phyloP scores from a whole-genome alignment of 1,140 invertebrate species.

The Campoletis sonorensis region DNA sequence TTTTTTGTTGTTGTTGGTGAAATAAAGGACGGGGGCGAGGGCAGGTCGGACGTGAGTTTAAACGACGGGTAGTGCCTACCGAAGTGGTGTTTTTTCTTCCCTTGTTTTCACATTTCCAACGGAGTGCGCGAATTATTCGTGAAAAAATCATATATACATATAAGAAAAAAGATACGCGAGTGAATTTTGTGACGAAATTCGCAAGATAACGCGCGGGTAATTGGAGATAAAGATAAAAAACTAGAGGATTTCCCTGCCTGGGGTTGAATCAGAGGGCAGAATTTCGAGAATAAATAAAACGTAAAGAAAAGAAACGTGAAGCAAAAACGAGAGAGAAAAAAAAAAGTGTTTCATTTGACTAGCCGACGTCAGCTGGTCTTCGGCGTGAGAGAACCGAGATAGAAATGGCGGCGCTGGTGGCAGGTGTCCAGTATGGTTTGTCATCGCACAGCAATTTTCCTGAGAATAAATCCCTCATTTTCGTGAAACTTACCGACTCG shows the following conservation, averaged over 20 bases:
- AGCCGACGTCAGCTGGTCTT: slow-evolving; percentile 72
- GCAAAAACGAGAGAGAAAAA: slow-evolving; percentile 33
- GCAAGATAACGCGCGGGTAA: too few relatives aligned
- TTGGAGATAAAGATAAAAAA: too few relatives aligned
- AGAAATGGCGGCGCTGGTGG: slow-evolving; percentile 95
- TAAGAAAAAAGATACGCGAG: background rate
- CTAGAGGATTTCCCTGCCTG: background rate
- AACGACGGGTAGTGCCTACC: slow-evolving; percentile 48
- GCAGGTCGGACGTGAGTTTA: slow-evolving; percentile 58
- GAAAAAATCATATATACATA: too few relatives aligned
- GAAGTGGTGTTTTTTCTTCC: background rate
- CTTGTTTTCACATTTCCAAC: background rate
- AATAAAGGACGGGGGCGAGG: slow-evolving; percentile 51
- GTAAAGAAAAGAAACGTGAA: background rate
- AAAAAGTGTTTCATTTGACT: slow-evolving; percentile 56
- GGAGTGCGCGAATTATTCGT: background rate
- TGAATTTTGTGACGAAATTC: too few relatives aligned
- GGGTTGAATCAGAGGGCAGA: slow-evolving; percentile 39
- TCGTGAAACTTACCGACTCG: slow-evolving; percentile 96
- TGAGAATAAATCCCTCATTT: slow-evolving; percentile 92
- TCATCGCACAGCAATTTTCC: slow-evolving; percentile 90
- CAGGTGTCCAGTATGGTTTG: slow-evolving; percentile 96
- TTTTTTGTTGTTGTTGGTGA: slow-evolving; percentile 1
- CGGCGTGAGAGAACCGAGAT: slow-evolving; percentile 69
- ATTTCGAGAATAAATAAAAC: slow-evolving; percentile 39